Percentiles rank a stretch among this genome's conserved stretches.
Evolutionary conservation across 2,113 vertebrate species (phyloP).

Genomic region (Dissostichus mawsoni): DNA sequence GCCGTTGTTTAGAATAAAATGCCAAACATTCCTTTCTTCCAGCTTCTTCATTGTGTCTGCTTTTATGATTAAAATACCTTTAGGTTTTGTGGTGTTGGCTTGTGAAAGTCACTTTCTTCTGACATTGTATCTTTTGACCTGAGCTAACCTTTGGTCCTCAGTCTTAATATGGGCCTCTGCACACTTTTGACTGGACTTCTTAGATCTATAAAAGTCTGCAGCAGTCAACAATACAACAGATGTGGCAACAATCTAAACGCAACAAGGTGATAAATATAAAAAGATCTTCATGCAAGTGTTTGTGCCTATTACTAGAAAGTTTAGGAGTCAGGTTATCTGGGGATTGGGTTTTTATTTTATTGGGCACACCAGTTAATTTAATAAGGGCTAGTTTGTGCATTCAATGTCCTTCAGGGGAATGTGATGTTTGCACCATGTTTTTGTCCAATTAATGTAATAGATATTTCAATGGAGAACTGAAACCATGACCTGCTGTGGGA

Average conservation of each 20-base stretch:
- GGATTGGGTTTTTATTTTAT: background rate
- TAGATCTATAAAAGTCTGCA: background rate
- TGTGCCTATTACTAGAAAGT: background rate
- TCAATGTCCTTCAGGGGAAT: background rate
- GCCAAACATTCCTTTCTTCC: background rate
- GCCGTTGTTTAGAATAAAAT: background rate
- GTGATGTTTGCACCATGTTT: background rate
- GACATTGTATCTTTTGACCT: background rate
- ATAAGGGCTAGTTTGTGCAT: background rate
- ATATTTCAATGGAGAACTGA: background rate
- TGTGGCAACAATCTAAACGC: background rate
- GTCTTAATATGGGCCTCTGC: constrained; percentile 1
- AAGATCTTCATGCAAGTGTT: background rate
- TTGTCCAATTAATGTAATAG: background rate
- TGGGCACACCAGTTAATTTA: background rate
- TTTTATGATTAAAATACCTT: background rate
- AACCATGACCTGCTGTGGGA: background rate
- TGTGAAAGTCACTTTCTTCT: background rate
- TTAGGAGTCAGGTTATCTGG: background rate
- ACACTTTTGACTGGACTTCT: background rate
- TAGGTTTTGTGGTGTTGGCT: background rate
- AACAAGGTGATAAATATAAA: background rate
- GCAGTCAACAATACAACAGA: constrained; percentile 2
- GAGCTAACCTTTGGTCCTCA: background rate
- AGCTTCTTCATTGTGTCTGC: background rate